Base-by-base conservation (phyloP, 2,113 vertebrate species). In the Castor canadensis region DNA sequence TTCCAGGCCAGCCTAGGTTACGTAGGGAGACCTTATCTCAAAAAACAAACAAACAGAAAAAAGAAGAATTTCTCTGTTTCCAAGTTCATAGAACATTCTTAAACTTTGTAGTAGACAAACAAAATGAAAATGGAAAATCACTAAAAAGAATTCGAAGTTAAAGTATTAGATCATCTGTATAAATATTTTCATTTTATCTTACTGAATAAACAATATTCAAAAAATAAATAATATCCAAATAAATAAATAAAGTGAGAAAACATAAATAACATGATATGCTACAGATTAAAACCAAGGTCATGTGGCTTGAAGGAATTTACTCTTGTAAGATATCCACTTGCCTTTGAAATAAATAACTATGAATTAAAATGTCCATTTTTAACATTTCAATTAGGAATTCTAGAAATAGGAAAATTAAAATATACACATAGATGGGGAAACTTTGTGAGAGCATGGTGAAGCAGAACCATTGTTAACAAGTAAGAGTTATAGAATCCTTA, bases 141-240 rank as follows among this genome's bases (percentile, higher is more conserved):
- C 30, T 91, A 6, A 93, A 85, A 26, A 82, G 69, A 96, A 47
- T 45, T 94, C 66, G 62, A 87, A 94, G 93, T 49, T 52, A 22
- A 94, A 92, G 52, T 54, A 69, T 75, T 88, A 40, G 54, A 45
- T 93, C 67, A 72, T 64, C 72, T 89, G 69, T 88, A 69, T 19
- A 80, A 86, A 76, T 82, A 84, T 89, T 81, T 93, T 85, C 71
- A 71, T 80, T 91, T 93, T 45, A 17, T 71, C 26, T 5, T 47
- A 67, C 40, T 76, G 38, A 95, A 89, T 77, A 62, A 60, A 45
- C 76, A 88, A 60, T 92, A 45, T 24, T 69, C 49, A 83, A 69
- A 58, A n/a, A 95, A 89, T 77, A 62, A 60, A 45, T 82, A 88
- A 60, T 92, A 45, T 24, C 60, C 49, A 83, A 69, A 58, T 76